Evolutionary conservation across 2,888 invertebrate species (phyloP).

Genomic region (Ichneumoninae sp.): DNA sequence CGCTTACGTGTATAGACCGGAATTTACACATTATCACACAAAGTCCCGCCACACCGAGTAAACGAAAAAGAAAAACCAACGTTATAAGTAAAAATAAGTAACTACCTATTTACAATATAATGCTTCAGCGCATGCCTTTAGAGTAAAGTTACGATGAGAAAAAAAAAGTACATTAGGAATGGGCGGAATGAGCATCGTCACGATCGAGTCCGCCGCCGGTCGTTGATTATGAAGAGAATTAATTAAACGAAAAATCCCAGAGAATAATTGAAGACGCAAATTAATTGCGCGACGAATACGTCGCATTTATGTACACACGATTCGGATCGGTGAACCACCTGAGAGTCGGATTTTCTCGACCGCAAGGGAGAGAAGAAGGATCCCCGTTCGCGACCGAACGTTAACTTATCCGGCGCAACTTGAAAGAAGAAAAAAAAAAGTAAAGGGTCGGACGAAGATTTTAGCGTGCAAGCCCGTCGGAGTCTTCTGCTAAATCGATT

Average conservation of each 20-base stretch:
- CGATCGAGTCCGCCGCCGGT: not conserved
- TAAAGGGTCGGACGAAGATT: not conserved
- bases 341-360: slow-evolving; percentile 32
- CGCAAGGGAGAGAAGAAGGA: not conserved
- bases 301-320: slow-evolving; percentile 37
- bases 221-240: slow-evolving; percentile 25
- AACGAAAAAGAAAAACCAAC: slow-evolving; percentile 63
- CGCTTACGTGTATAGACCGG: slow-evolving; percentile 82
- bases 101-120: slow-evolving; percentile 80
- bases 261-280: slow-evolving; percentile 35
- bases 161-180: slow-evolving; percentile 53
- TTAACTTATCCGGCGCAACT: slow-evolving; percentile 33
- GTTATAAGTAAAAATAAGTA: slow-evolving; percentile 76
- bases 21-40: slow-evolving; percentile 65
- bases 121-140: slow-evolving; percentile 80
- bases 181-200: slow-evolving; percentile 24
- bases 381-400: not conserved
- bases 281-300: slow-evolving; percentile 41
- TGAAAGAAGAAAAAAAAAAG: slow-evolving; percentile 11
- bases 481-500: slow-evolving; percentile 45
- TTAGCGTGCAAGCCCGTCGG: slow-evolving; percentile 18
- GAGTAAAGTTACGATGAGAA: slow-evolving; percentile 61
- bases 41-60: slow-evolving; percentile 25
- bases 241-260: slow-evolving; percentile 13
- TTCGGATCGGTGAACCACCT: slow-evolving; percentile 20